These are phyloP conservation scores for Caranx melampygus DNA, from an alignment of 2,113 vertebrate genomes.

Conservation along the genomic window DNA sequence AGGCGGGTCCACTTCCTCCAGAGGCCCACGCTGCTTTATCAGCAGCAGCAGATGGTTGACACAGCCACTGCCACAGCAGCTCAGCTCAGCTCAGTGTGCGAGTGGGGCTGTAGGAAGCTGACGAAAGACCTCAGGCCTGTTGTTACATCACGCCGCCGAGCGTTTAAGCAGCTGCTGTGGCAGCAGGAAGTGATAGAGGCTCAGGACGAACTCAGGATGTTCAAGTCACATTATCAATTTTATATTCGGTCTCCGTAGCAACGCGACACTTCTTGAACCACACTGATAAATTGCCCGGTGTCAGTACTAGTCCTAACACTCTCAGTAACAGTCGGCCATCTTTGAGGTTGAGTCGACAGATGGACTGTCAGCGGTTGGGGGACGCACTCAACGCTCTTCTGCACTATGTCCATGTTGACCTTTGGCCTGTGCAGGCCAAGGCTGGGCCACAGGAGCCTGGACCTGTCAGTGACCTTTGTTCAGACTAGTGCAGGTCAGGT, in stretches of 20 bases:
- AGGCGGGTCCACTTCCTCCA: background rate
- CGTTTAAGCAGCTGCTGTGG: too few relatives aligned
- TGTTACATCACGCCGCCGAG: background rate
- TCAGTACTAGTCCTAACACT: too few relatives aligned
- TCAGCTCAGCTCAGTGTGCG: background rate
- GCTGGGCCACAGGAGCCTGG: background rate
- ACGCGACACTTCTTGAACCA: too few relatives aligned
- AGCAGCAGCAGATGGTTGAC: constrained; percentile 30
- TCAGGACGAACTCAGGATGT: too few relatives aligned
- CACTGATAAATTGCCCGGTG: too few relatives aligned
- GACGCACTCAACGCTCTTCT: background rate
- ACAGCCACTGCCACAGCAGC: background rate
- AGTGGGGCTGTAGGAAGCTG: background rate
- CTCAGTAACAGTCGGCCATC: too few relatives aligned
- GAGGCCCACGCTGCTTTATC: constrained; percentile 40
- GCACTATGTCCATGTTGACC: constrained; percentile 16
- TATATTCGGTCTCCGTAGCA: too few relatives aligned
- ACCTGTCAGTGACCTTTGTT: background rate
- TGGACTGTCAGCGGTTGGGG: background rate
- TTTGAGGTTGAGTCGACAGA: too few relatives aligned
- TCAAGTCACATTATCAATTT: too few relatives aligned
- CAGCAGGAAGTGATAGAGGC: too few relatives aligned
- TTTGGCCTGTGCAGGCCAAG: background rate
- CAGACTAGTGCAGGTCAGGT: background rate
- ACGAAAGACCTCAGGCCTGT: background rate